Base-by-base conservation (phyloP, 1,140 invertebrate genomes). In the Neodiprion pinetum region DNA sequence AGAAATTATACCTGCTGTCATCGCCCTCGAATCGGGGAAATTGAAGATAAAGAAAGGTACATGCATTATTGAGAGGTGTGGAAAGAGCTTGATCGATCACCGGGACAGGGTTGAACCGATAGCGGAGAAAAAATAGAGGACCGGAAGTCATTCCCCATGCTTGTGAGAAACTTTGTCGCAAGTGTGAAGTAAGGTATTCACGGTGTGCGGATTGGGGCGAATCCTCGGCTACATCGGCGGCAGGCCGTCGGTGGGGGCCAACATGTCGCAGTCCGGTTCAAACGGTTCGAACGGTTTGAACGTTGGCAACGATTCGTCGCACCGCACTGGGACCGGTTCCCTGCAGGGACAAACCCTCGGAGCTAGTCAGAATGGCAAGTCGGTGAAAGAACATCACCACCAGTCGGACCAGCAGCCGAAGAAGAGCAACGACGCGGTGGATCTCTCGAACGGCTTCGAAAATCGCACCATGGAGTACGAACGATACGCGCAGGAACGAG, bases 181-280 rank as follows among this genome's bases (percentile, higher is more conserved):
- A 79, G 78, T 81, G 74, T 75, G 75, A 74, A 67, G 61, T 74
- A 87, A 87, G 28, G 74, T 83, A 79, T 81, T 80, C 87, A 88
- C 86, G 75, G 87, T 88, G 87, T 88, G 87, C 66, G 87, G 86
- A 78, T 81, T 88, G 77, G 86, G 87, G 84, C 85, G 86, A 82
- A 88, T 88, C 47, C 83, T 88, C 75, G 87, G 86, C 86, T 87
- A 86, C 82, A 88, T 88, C 86, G 87, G 86, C 86, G 86, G 84
- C 75, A 82, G 85, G 80, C 86, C 83, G 82, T 85, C 87, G 87
- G 86, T 87, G 85, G 80, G 80, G 77, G 80, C 82, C 83, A 84
- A 76, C 75, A 88, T 88, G 85, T 88, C 86, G 47, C 85, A 87
- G 74, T 85, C 84, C 5, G 84, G 84, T 10, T 84, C 84, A 9